These are phyloP conservation scores for Asteroscopus sphinx DNA, from an alignment of 2,888 invertebrate genomes.

Conservation along the genomic window DNA sequence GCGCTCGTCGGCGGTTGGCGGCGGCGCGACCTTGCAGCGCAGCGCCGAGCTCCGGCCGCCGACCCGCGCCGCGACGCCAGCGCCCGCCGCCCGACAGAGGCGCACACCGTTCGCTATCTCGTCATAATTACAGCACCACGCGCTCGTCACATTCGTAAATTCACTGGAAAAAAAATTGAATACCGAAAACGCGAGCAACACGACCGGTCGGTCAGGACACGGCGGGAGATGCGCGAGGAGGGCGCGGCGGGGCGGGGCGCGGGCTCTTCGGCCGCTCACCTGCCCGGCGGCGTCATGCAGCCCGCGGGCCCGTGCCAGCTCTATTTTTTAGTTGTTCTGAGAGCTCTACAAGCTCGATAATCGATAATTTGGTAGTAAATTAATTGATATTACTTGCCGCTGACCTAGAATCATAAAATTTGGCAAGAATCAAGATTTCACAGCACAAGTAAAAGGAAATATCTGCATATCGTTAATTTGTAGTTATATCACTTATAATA, in stretches of 20 bases:
- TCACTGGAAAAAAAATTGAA: slow-evolving; percentile 19
- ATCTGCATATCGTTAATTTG: too few species aligned
- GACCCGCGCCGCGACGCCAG: slow-evolving; percentile 67
- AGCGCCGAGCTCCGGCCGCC: slow-evolving; percentile 72
- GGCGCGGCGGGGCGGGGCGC: slow-evolving; percentile 31
- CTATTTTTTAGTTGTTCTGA: too few species aligned
- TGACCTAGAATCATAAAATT: too few species aligned
- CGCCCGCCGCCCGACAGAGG: slow-evolving; percentile 56
- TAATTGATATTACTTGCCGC: too few species aligned
- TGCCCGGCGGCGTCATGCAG: slow-evolving; percentile 20
- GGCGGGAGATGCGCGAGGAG: slow-evolving; percentile 48
- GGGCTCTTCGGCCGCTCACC: slow-evolving; percentile 52
- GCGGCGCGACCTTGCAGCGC: slow-evolving; percentile 71
- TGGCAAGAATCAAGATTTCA: too few species aligned
- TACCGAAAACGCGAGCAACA: slow-evolving; percentile 27
- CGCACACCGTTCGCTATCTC: slow-evolving; percentile 31
- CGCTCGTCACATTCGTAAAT: slow-evolving; percentile 17
- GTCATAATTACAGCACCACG: slow-evolving; percentile 9
- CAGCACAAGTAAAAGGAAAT: too few species aligned
- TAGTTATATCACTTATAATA: too few species aligned
- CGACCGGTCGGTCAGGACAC: slow-evolving; percentile 44
- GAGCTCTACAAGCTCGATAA: too few species aligned
- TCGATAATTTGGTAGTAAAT: too few species aligned
- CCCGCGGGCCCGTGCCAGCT: too few species aligned
- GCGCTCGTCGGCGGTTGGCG: slow-evolving; percentile 31